Evolutionary conservation across 2,888 invertebrate genomes (phyloP).

Genomic region (Portevinia maculata): DNA sequence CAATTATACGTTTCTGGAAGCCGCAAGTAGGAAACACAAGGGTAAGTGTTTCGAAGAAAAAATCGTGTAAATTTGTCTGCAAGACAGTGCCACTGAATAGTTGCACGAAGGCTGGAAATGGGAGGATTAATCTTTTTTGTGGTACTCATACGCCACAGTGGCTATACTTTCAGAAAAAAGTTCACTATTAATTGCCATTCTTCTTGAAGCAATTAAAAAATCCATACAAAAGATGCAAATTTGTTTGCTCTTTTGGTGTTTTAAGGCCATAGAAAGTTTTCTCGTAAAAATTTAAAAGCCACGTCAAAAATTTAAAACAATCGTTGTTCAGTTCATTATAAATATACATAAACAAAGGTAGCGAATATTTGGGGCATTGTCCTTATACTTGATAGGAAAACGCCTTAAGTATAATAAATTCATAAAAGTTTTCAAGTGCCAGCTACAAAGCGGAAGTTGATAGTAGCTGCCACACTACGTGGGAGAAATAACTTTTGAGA

Average conservation of each 20-base stretch:
- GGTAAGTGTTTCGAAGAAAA: neutral
- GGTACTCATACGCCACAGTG: slow-evolving; percentile 28
- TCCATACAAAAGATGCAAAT: neutral
- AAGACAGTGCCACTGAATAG: slow-evolving; percentile 21
- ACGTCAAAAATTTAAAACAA: neutral
- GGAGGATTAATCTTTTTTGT: neutral
- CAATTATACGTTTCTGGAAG: slow-evolving; percentile 22
- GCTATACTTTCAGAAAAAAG: too few species aligned
- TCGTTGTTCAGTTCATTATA: neutral
- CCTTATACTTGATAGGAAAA: neutral
- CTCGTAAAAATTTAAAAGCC: neutral
- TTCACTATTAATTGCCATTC: neutral
- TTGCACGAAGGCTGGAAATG: neutral
- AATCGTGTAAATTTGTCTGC: neutral
- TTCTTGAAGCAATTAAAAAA: slow-evolving; percentile 10
- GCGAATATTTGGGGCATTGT: neutral
- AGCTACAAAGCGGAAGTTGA: slow-evolving; percentile 5
- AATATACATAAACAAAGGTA: neutral
- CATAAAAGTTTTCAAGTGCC: slow-evolving; percentile 30
- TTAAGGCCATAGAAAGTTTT: slow-evolving; percentile 12
- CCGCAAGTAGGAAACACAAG: slow-evolving; percentile 37
- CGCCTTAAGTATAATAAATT: slow-evolving; percentile 29
- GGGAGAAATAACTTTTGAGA: neutral
- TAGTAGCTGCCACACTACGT: neutral
- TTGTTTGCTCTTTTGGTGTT: slow-evolving; percentile 1